Evolutionary conservation across 2,113 vertebrate genomes (phyloP).

Genomic region (Cyprinus carpio): DNA sequence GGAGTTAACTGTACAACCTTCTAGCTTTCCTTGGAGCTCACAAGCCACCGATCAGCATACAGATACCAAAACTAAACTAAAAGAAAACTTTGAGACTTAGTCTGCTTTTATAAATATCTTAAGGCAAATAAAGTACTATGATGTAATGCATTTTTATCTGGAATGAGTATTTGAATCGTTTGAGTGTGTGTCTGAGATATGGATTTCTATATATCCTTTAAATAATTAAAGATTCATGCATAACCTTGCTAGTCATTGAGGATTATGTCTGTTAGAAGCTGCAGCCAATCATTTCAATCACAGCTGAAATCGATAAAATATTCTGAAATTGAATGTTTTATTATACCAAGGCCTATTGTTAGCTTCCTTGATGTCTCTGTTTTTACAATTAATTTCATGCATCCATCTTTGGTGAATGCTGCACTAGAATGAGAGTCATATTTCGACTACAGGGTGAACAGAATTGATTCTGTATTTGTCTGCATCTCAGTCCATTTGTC

Average conservation of each 20-base stretch:
- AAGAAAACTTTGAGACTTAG: neutral
- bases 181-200: neutral
- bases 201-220: neutral
- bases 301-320: neutral
- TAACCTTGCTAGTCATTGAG: neutral
- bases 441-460: constrained; percentile 7
- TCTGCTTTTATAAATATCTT: constrained; percentile 4
- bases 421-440: neutral
- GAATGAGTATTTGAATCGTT: neutral
- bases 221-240: neutral
- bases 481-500: constrained; percentile 15
- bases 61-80: neutral
- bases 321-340: neutral
- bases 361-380: neutral
- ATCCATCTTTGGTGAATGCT: neutral
- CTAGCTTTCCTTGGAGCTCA: constrained; percentile 99
- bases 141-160: neutral
- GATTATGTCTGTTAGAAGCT: constrained; percentile 7
- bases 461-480: neutral
- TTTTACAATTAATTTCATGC: neutral
- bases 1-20: constrained; percentile 99
- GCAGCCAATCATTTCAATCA: neutral
- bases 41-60: constrained; percentile 81
- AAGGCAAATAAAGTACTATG: neutral
- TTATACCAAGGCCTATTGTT: neutral